Evolutionary conservation across 2,797 vertebrate species (phyloP).

Genomic region (Esox masquinongy): DNA sequence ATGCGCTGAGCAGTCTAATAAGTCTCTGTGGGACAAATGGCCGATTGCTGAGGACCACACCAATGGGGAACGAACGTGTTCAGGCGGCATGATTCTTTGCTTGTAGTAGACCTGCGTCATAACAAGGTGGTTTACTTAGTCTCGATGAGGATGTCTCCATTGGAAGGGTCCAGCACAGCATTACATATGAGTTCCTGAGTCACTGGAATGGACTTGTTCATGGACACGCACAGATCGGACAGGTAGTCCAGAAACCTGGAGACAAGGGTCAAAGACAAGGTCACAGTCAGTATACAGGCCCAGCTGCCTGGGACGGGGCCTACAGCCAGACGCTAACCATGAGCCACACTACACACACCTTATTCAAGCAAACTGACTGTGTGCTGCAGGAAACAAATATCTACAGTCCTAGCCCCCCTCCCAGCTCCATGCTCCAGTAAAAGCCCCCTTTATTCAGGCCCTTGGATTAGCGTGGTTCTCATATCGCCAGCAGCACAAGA

Average conservation of each 20-base stretch:
- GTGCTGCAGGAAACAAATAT: slow-evolving; percentile 2
- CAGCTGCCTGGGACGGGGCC: background rate
- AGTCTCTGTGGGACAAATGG: too few relatives aligned
- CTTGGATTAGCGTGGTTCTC: slow-evolving; percentile 22
- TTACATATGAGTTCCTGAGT: slow-evolving; percentile 98
- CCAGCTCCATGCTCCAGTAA: slow-evolving; percentile 13
- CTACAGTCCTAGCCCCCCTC: background rate
- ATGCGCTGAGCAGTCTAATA: too few relatives aligned
- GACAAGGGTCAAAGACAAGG: slow-evolving; percentile 15
- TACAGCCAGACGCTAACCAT: background rate
- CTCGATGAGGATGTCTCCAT: slow-evolving; percentile 97
- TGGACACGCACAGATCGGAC: slow-evolving; percentile 97
- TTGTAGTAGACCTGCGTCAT: background rate
- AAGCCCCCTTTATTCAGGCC: slow-evolving; percentile 16
- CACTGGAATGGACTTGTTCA: slow-evolving; percentile 98
- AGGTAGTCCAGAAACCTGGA: slow-evolving; percentile 96
- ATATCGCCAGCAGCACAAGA: slow-evolving; percentile 24
- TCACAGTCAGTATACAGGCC: background rate
- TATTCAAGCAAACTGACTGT: slow-evolving; percentile 1
- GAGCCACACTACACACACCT: background rate
- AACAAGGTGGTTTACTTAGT: slow-evolving; percentile 83
- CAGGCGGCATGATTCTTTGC: too few relatives aligned
- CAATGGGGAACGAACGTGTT: background rate
- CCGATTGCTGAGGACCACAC: too few relatives aligned
- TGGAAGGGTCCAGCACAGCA: slow-evolving; percentile 90